phyloP scores from a whole-genome alignment of 53 echinoderm and acorn worm species.

The Zoroaster sp. region DNA sequence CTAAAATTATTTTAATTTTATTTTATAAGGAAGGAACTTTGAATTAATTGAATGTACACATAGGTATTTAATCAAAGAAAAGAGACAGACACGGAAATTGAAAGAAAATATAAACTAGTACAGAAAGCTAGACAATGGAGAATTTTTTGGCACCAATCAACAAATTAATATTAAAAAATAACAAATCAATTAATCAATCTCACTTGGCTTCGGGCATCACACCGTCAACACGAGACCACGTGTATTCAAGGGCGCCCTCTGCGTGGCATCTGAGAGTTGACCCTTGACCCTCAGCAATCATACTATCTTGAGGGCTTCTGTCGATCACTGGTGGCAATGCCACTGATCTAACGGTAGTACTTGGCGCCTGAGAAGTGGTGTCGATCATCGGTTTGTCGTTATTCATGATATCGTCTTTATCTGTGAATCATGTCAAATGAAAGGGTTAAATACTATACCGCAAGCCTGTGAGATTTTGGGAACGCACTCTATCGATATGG shows the following conservation, averaged over 20 bases:
- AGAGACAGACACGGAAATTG: too few relatives aligned
- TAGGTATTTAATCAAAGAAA: too few relatives aligned
- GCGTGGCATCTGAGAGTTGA: conserved; percentile 82
- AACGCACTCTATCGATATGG: too few relatives aligned
- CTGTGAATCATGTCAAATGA: not conserved
- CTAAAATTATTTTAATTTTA: not conserved
- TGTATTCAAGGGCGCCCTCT: conserved; percentile 74
- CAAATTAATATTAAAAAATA: too few relatives aligned
- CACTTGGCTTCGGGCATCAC: conserved; percentile 77
- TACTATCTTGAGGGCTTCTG: conserved; percentile 61
- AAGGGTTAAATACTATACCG: too few relatives aligned
- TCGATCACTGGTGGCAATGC: conserved; percentile 45
- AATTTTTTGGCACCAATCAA: too few relatives aligned
- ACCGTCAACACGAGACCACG: conserved; percentile 80
- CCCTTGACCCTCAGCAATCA: conserved; percentile 64
- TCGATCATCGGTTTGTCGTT: conserved; percentile 32
- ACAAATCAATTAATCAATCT: not conserved
- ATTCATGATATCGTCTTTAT: conserved; percentile 4
- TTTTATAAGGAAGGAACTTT: not conserved
- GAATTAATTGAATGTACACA: too few relatives aligned
- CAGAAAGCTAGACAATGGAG: too few relatives aligned
- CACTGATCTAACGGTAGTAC: conserved; percentile 34
- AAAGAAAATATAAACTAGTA: too few relatives aligned
- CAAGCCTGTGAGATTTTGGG: too few relatives aligned
- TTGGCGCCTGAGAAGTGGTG: not conserved